Percentiles rank a stretch among this genome's conserved stretches.
phyloP scores from a whole-genome alignment of 2,113 vertebrate species.

The Coregonus clupeaformis region DNA sequence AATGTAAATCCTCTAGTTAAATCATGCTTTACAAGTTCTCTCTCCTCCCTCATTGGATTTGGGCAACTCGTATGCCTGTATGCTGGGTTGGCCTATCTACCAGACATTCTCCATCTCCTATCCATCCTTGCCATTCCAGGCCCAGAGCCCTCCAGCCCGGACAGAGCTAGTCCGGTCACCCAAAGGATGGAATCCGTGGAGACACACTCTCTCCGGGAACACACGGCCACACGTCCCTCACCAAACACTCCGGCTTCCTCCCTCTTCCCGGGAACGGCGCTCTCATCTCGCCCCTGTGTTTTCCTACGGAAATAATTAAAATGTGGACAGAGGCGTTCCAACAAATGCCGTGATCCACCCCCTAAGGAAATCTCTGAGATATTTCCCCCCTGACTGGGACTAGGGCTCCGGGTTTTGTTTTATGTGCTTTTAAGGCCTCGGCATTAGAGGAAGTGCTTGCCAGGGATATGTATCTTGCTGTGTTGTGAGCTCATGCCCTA shows the following conservation, averaged over 20 bases:
- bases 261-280: slow-evolving; percentile 56
- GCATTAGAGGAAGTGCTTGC: slow-evolving; percentile 62
- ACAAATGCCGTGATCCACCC: slow-evolving; percentile 51
- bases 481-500: slow-evolving; percentile 52
- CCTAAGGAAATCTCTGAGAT: slow-evolving; percentile 60
- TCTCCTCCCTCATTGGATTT: neutral
- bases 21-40: neutral
- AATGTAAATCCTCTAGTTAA: neutral
- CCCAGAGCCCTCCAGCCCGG: slow-evolving; percentile 1
- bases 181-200: slow-evolving; percentile 18
- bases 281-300: slow-evolving; percentile 64
- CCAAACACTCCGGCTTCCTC: slow-evolving; percentile 73
- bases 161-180: neutral
- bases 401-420: slow-evolving; percentile 60
- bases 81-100: neutral
- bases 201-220: slow-evolving; percentile 19
- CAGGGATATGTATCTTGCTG: slow-evolving; percentile 55
- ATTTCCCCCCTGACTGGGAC: slow-evolving; percentile 49
- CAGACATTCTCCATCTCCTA: neutral
- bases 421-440: slow-evolving; percentile 63
- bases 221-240: slow-evolving; percentile 57
- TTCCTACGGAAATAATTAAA: slow-evolving; percentile 83
- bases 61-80: neutral
- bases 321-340: slow-evolving; percentile 51
- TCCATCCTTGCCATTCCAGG: neutral